A percentile compares a stretch with the other conserved stretches of the same genome.
Evolutionary conservation across 2,797 vertebrate genomes (phyloP).

Genomic region (Enteromius anoplus): DNA sequence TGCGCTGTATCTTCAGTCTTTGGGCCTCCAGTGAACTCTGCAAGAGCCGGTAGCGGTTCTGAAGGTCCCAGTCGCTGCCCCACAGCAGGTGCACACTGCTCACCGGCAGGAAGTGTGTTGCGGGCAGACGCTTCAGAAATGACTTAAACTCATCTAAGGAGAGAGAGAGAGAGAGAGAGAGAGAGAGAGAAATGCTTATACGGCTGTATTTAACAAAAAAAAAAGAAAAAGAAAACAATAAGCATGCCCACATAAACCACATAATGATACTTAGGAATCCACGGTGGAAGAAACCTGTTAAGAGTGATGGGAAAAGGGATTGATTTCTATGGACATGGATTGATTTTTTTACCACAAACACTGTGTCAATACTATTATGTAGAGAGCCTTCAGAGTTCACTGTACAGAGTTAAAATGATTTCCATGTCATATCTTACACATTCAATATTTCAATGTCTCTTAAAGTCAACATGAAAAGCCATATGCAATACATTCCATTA

Average conservation of each 20-base stretch:
- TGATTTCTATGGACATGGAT: background rate
- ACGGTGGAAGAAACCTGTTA: background rate
- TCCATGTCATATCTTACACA: background rate
- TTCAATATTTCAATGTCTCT: background rate
- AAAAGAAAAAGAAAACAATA: too few species aligned
- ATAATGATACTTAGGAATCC: slow-evolving; percentile 11
- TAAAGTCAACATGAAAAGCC: background rate
- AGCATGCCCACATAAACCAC: slow-evolving; percentile 11
- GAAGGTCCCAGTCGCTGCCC: slow-evolving; percentile 99
- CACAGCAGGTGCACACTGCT: slow-evolving; percentile 97
- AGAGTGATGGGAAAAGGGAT: background rate
- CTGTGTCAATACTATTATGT: background rate
- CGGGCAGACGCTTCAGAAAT: slow-evolving; percentile 95
- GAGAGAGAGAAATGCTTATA: too few species aligned
- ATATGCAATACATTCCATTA: background rate
- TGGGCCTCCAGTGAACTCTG: slow-evolving; percentile 94
- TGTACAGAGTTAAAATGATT: background rate
- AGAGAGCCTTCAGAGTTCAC: background rate
- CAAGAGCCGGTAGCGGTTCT: slow-evolving; percentile 94
- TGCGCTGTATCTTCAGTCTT: slow-evolving; percentile 93
- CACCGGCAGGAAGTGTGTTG: slow-evolving; percentile 96
- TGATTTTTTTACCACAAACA: slow-evolving; percentile 23
- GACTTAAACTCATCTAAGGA: slow-evolving; percentile 95
- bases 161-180: slow-evolving; percentile 4
- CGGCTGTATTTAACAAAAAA: too few species aligned